Evolutionary conservation across 2,113 vertebrate species (phyloP).

Genomic region (Hippocampus guttulatus): DNA sequence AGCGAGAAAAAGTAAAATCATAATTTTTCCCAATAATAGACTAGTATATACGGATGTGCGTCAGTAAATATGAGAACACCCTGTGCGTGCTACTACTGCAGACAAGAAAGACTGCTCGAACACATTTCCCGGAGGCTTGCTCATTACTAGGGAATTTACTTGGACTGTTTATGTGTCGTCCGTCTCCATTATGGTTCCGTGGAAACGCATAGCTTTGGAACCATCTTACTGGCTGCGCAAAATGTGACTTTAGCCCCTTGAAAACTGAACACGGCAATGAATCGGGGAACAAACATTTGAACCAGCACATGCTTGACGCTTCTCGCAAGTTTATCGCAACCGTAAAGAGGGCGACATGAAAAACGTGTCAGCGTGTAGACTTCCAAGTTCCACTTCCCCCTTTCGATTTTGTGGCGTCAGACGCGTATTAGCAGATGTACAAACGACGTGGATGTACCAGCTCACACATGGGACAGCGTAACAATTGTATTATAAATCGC

Average conservation of each 20-base stretch:
- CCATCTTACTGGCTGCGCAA: fast-evolving
- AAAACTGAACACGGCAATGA: background rate
- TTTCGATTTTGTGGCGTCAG: background rate
- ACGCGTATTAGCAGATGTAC: background rate
- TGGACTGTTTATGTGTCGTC: slow-evolving; percentile 58
- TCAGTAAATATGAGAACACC: background rate
- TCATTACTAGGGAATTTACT: background rate
- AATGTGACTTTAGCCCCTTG: background rate
- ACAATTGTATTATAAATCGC: slow-evolving; percentile 27
- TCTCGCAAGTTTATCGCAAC: background rate
- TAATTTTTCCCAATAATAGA: slow-evolving; percentile 39
- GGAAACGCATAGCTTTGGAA: slow-evolving; percentile 39
- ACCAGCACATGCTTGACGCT: background rate
- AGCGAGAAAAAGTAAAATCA: slow-evolving; percentile 86
- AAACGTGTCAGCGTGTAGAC: background rate
- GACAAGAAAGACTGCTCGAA: background rate
- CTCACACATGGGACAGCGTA: background rate
- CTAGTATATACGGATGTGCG: background rate
- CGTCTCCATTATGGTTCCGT: slow-evolving; percentile 36
- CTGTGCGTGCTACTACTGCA: background rate
- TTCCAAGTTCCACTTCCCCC: slow-evolving; percentile 29
- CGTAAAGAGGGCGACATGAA: background rate
- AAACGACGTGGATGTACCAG: slow-evolving; percentile 26
- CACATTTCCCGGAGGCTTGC: slow-evolving; percentile 47
- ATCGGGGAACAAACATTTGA: too few species aligned